Conservation (phyloP, 1,140 invertebrate genomes). For the Trichogramma pretiosum region DNA sequence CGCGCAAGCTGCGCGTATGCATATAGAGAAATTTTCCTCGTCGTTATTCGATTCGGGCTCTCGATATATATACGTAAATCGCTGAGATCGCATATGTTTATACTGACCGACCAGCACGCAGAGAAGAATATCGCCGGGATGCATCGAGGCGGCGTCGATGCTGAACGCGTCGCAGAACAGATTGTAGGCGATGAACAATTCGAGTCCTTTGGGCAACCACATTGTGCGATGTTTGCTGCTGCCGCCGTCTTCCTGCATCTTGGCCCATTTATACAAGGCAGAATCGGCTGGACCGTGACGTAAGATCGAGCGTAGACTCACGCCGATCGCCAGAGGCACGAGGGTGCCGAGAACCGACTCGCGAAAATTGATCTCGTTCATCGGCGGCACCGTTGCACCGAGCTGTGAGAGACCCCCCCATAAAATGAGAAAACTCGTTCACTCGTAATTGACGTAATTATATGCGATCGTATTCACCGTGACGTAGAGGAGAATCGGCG, state of each 20-base stretch:
- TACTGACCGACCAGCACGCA: conserved; percentile 36
- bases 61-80: too few relatives aligned
- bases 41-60: too few relatives aligned
- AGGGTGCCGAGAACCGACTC: conserved; percentile 38
- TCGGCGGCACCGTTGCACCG: conserved; percentile 32
- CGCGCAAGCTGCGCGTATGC: conserved; percentile 29
- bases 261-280: neutral
- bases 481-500: conserved; percentile 37
- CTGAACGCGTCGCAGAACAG: conserved; percentile 41
- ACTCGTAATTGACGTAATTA: neutral
- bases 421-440: conserved; percentile 7
- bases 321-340: conserved; percentile 34
- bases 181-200: conserved; percentile 38
- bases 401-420: too few relatives aligned
- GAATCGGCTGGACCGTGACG: conserved; percentile 15
- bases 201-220: conserved; percentile 32
- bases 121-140: conserved; percentile 36
- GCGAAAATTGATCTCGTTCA: conserved; percentile 35
- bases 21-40: too few relatives aligned
- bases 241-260: neutral
- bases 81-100: neutral
- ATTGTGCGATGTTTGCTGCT: conserved; percentile 25
- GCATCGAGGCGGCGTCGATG: conserved; percentile 34
- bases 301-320: conserved; percentile 24
- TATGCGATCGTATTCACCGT: conserved; percentile 28